Evolutionary conservation across 2,888 invertebrate genomes (phyloP).

Genomic region (Cotesia congregata): DNA sequence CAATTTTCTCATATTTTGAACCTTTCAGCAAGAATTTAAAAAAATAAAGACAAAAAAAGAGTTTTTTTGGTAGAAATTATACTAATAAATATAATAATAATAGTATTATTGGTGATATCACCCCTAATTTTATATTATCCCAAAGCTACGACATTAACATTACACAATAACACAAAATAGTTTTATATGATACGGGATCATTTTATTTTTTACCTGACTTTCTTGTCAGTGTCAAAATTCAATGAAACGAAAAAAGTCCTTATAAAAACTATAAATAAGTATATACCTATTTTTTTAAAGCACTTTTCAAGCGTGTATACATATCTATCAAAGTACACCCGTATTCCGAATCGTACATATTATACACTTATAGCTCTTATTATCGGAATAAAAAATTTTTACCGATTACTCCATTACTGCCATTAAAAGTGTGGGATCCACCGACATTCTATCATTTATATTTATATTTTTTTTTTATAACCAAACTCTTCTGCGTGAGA

Average conservation of each 20-base stretch:
- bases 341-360: not conserved
- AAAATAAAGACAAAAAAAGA: too few species aligned
- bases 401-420: not conserved
- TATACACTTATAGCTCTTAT: not conserved
- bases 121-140: conserved; percentile 27
- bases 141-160: conserved; percentile 47
- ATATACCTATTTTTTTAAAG: conserved; percentile 19
- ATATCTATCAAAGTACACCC: not conserved
- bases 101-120: not conserved
- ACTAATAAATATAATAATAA: too few species aligned
- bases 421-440: not conserved
- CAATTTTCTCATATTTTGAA: too few species aligned
- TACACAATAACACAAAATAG: not conserved
- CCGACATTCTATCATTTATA: not conserved
- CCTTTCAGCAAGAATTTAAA: too few species aligned
- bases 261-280: conserved; percentile 23
- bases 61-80: too few species aligned
- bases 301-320: not conserved
- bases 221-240: conserved; percentile 34
- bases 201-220: conserved; percentile 63
- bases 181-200: conserved; percentile 66
- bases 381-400: not conserved
- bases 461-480: not conserved
- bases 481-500: conserved; percentile 18
- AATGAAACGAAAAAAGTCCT: conserved; percentile 36